phyloP scores from a whole-genome alignment of 2,797 vertebrate species.

The Astyanax mexicanus region DNA sequence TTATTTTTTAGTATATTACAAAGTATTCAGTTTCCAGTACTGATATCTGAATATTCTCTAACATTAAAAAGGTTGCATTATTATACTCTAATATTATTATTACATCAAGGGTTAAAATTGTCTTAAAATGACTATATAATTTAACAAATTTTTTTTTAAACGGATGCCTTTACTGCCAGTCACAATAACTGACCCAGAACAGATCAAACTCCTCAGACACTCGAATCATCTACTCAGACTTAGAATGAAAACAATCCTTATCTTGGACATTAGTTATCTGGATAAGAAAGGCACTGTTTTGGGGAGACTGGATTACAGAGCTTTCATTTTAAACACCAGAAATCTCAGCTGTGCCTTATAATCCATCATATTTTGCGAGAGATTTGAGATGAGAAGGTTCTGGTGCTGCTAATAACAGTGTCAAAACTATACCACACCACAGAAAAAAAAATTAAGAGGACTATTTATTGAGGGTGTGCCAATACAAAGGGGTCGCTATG shows the following conservation, averaged over 20 bases:
- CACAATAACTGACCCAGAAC: neutral
- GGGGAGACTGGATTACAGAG: neutral
- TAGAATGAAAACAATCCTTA: neutral
- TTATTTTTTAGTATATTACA: no score
- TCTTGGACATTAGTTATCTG: neutral
- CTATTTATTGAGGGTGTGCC: slow-evolving; percentile 15
- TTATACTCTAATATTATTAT: no score
- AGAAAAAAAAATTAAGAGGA: neutral
- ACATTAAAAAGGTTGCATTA: no score
- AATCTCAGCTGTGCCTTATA: neutral
- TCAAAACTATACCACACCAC: neutral
- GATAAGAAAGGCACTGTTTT: no score
- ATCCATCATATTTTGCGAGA: neutral
- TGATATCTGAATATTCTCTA: no score
- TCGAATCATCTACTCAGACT: neutral
- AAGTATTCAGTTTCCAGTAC: no score
- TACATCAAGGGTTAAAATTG: no score
- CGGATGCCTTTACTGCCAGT: neutral
- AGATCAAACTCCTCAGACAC: neutral
- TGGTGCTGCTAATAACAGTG: neutral
- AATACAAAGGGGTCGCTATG: slow-evolving; percentile 10
- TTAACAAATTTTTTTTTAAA: no score
- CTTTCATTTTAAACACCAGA: neutral
- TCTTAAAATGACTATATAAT: no score
- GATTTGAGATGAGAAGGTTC: neutral